Base-by-base conservation (phyloP, 2,888 invertebrate species). In the Cancer borealis region DNA sequence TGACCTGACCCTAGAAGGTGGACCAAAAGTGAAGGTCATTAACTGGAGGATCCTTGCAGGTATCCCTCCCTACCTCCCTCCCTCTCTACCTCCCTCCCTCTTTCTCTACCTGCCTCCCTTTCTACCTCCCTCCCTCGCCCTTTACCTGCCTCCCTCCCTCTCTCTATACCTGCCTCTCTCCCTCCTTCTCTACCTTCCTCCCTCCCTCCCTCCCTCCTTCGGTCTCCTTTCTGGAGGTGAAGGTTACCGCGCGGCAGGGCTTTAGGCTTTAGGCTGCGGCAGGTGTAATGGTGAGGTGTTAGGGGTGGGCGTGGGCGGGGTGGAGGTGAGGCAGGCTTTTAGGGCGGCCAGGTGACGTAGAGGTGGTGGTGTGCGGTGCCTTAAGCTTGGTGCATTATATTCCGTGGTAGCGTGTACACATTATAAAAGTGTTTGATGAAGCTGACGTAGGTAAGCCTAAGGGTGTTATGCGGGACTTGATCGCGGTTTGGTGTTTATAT, bases 201-300 rank as follows among this genome's bases (percentile, higher is more conserved):
- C n/a, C n/a, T n/a, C 6, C n/a, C n/a, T 66, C 73, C n/a, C 73
- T 73, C 6, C 73, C n/a, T 4, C 26, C 73, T n/a, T 79, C 14
- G 21, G 79, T 30, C 30, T 79, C 26, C 79, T 26, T 66, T 66
- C 4, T 21, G n/a, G 66, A 66, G n/a, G 66, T 66, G 66, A 66
- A 66, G n/a, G 66, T 66, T 66, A 66, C 66, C 66, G 14, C 66
- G 6, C 66, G 66, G 66, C 5, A 21, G 17, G 66, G 66, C n/a
- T 66, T n/a, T 66, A 66, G 66, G 66, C n/a, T 66, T n/a, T 66
- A 66, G 66, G 66, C 66, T 66, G 6, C 66, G 66, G 66, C 66
- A 66, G 66, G 66, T 66, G 66, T 66, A 66, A 66, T 66, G 66
- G 66, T n/a, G n/a, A 6, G 66, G 17, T 0, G 66, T n/a, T 66